These are phyloP conservation scores for Trichechus manatus DNA, from an alignment of 2,113 vertebrate species.

Conservation along the genomic window DNA sequence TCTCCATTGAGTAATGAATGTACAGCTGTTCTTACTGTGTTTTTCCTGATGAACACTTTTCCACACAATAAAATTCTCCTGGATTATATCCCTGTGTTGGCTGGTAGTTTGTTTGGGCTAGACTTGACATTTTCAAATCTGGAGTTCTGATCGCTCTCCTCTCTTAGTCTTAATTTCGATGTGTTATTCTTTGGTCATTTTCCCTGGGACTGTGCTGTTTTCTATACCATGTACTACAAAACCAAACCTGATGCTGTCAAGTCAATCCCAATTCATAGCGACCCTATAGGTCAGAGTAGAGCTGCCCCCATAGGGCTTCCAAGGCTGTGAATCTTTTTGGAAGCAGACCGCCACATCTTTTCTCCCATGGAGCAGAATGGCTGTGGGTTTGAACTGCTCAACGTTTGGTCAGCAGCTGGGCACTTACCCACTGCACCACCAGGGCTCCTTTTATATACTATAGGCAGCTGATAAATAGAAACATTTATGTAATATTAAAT, in stretches of 20 bases:
- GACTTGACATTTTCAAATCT: not conserved
- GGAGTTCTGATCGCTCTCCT: not conserved
- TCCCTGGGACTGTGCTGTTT: not conserved
- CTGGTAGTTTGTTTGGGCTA: not conserved
- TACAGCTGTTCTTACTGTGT: not conserved
- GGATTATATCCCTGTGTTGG: not conserved
- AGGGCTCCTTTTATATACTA: no score
- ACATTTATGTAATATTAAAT: not conserved
- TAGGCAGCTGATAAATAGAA: not conserved
- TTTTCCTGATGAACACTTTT: not conserved
- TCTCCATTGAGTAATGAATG: not conserved
- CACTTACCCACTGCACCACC: no score
- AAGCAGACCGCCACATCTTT: no score
- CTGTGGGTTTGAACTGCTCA: no score
- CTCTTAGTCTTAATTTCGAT: not conserved
- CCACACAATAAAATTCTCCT: not conserved
- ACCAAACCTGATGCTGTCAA: no score
- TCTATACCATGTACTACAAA: not conserved
- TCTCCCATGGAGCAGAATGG: no score
- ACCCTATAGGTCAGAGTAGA: no score
- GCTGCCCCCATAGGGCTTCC: no score
- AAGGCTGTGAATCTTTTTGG: no score
- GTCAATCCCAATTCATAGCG: no score
- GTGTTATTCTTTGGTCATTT: not conserved
- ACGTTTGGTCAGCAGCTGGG: no score